Conservation (phyloP, 2,888 invertebrate genomes). For the Elegia similella region DNA sequence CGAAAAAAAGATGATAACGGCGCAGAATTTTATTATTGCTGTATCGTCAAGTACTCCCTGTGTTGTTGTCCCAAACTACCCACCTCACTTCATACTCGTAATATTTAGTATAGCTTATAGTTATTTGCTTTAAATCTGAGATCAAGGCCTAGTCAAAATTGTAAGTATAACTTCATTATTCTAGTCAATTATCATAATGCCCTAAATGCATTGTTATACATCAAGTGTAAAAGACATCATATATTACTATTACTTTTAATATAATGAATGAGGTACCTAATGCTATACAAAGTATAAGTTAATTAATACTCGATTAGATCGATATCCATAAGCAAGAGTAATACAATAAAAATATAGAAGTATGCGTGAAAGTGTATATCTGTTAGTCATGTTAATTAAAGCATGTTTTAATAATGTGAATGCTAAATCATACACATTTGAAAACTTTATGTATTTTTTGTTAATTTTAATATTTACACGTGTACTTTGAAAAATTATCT, state of each 20-base stretch:
- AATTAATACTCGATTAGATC: slow-evolving; percentile 17
- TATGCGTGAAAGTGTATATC: slow-evolving; percentile 8
- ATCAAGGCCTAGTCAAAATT: slow-evolving; percentile 57
- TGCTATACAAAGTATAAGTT: slow-evolving; percentile 9
- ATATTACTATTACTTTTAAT: slow-evolving; percentile 1
- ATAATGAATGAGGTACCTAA: slow-evolving; percentile 18
- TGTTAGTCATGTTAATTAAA: not conserved
- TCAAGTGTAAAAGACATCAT: slow-evolving; percentile 2
- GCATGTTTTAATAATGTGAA: not conserved
- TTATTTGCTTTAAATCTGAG: slow-evolving; percentile 1
- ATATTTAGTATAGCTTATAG: not conserved
- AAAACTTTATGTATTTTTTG: not conserved
- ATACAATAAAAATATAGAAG: slow-evolving; percentile 8
- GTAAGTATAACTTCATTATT: slow-evolving; percentile 46
- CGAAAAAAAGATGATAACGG: not conserved
- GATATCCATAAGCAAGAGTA: slow-evolving; percentile 7
- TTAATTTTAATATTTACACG: no score
- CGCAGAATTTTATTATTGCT: not conserved
- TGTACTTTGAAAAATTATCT: no score
- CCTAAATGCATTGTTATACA: slow-evolving; percentile 32
- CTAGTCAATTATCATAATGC: slow-evolving; percentile 71
- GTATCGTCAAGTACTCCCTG: not conserved
- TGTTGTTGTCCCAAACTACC: not conserved
- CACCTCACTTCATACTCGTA: not conserved
- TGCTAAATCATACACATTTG: not conserved